Percentiles rank a stretch among this genome's conserved stretches.
Evolutionary conservation across 1,140 invertebrate species (phyloP).

Genomic region (Drosophila ohnishii): DNA sequence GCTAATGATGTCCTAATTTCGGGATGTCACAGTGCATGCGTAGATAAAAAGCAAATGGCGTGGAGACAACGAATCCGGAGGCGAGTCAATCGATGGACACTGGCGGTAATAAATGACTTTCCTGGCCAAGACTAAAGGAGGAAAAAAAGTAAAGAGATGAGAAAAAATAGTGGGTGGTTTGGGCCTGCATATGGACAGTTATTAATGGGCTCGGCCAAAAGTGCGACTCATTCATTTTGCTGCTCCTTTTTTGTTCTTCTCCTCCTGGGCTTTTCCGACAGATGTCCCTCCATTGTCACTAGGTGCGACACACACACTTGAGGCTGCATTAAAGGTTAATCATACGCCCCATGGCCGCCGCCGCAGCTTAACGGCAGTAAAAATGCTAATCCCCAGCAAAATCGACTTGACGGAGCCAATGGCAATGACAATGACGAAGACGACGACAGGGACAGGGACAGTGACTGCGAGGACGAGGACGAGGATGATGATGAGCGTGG

Average conservation of each 20-base stretch:
- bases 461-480: slow-evolving; percentile 1
- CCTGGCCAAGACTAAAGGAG: slow-evolving; percentile 4
- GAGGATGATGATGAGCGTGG: slow-evolving; percentile 24
- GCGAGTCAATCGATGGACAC: slow-evolving; percentile 60
- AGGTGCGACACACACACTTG: slow-evolving; percentile 47
- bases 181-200: slow-evolving; percentile 73
- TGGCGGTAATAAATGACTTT: slow-evolving; percentile 64
- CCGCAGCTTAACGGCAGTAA: slow-evolving; percentile 55
- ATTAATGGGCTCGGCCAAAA: slow-evolving; percentile 69
- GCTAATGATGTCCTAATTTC: slow-evolving; percentile 82
- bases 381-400: slow-evolving; percentile 70
- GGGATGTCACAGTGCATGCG: slow-evolving; percentile 71
- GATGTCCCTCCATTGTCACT: slow-evolving; percentile 12
- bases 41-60: slow-evolving; percentile 59
- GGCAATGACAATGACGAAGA: slow-evolving; percentile 54
- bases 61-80: slow-evolving; percentile 13
- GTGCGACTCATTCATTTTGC: slow-evolving; percentile 73
- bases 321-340: slow-evolving; percentile 71
- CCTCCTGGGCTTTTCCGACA: neutral
- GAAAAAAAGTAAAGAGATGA: neutral
- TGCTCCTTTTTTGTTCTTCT: slow-evolving; percentile 20
- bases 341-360: slow-evolving; percentile 69
- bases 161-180: slow-evolving; percentile 9
- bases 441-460: slow-evolving; percentile 15
- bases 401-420: slow-evolving; percentile 66